Conservation (phyloP, 2,797 vertebrate genomes). For the Avahi laniger region DNA sequence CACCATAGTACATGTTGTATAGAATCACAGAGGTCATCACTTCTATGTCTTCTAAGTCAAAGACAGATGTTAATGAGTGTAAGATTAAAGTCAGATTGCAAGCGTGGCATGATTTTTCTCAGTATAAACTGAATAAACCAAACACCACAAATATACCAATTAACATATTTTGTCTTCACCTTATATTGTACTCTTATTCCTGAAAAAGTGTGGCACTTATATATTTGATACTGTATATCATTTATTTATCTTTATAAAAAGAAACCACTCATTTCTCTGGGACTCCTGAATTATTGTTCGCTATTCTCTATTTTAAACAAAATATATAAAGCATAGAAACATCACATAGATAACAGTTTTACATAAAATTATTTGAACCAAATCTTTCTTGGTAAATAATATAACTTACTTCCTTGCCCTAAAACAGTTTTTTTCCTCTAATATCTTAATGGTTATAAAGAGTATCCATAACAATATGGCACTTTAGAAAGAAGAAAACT, state of each 20-base stretch:
- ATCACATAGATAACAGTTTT: not conserved
- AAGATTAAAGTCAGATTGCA: not conserved
- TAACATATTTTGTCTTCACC: not conserved
- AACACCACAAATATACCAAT: not conserved
- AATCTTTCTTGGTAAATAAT: not conserved
- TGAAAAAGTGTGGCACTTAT: not conserved
- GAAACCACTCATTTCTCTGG: not conserved
- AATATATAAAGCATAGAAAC: not conserved
- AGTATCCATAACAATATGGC: not conserved
- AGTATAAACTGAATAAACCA: not conserved
- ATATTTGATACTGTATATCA: not conserved
- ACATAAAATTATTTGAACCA: not conserved
- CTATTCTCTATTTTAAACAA: not conserved
- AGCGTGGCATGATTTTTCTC: not conserved
- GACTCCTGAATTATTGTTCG: not conserved
- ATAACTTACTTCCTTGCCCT: not conserved
- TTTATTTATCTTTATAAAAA: not conserved
- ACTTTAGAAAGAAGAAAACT: not conserved
- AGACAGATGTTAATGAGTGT: not conserved
- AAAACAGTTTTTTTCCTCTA: not conserved
- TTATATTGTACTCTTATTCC: not conserved
- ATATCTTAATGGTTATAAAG: not conserved
- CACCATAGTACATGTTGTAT: not conserved
- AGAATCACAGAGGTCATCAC: not conserved
- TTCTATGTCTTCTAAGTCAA: not conserved